These are phyloP conservation scores for Thumatha senex DNA, from an alignment of 2,888 invertebrate species.

Conservation along the genomic window DNA sequence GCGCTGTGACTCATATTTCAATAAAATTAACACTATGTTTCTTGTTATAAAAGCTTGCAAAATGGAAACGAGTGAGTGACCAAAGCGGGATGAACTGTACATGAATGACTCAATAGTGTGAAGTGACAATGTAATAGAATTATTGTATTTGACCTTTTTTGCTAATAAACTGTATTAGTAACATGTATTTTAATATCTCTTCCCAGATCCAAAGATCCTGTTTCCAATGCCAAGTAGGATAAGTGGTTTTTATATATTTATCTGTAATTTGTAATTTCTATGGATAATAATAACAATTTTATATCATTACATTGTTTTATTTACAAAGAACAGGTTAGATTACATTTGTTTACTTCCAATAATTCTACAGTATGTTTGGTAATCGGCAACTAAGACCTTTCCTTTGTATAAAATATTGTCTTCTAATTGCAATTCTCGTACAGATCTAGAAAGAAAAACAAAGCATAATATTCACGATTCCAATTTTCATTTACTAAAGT, in stretches of 20 bases:
- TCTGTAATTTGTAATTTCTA: constrained; percentile 5
- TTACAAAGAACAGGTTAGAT: neutral
- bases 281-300: constrained; percentile 19
- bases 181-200: constrained; percentile 56
- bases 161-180: constrained; percentile 65
- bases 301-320: constrained; percentile 5
- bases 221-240: constrained; percentile 47
- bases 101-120: constrained; percentile 55
- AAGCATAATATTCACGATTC: neutral
- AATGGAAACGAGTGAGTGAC: constrained; percentile 73
- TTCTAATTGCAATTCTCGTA: constrained; percentile 62
- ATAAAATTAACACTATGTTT: constrained; percentile 56
- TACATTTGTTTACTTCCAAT: constrained; percentile 43
- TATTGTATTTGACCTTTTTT: constrained; percentile 52
- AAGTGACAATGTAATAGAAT: constrained; percentile 57
- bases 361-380: constrained; percentile 72
- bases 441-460: constrained; percentile 53
- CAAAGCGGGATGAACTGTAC: constrained; percentile 53
- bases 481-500: too few species aligned
- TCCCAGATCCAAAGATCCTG: constrained; percentile 76
- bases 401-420: constrained; percentile 69
- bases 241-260: constrained; percentile 17
- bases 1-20: constrained; percentile 19
- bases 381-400: constrained; percentile 73
- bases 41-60: constrained; percentile 78